phyloP scores from a whole-genome alignment of 2,888 invertebrate species.

The Eupsilia transversa region DNA sequence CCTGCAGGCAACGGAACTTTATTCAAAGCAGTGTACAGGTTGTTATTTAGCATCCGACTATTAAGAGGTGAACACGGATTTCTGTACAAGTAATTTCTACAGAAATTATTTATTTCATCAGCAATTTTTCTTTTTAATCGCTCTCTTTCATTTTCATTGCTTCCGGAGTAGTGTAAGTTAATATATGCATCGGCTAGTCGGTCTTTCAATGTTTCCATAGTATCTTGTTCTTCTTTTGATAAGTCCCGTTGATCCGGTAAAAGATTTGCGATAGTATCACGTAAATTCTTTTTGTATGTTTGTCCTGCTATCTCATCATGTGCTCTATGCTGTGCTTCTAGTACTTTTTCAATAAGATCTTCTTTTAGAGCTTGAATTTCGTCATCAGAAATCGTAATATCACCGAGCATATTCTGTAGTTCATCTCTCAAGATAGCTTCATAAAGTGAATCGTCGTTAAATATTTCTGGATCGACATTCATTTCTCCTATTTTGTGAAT shows the following conservation, averaged over 20 bases:
- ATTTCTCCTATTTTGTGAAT: conserved; percentile 74
- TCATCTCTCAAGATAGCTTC: conserved; percentile 74
- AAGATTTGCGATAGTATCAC: conserved; percentile 73
- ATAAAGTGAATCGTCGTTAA: conserved; percentile 75
- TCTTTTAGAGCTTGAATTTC: conserved; percentile 65
- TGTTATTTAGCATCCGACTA: conserved; percentile 68
- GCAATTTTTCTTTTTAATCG: conserved; percentile 73
- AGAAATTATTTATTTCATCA: conserved; percentile 75
- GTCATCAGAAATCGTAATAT: conserved; percentile 59
- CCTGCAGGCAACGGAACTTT: conserved; percentile 73
- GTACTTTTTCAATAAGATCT: conserved; percentile 68
- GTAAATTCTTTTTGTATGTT: conserved; percentile 75
- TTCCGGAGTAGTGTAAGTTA: conserved; percentile 73
- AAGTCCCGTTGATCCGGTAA: conserved; percentile 67
- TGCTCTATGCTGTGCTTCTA: conserved; percentile 67
- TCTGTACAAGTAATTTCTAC: conserved; percentile 73
- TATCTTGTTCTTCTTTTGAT: conserved; percentile 69
- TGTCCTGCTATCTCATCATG: conserved; percentile 70
- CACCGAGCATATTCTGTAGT: conserved; percentile 69
- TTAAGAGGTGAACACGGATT: conserved; percentile 70
- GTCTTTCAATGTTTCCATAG: conserved; percentile 78
- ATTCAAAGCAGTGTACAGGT: conserved; percentile 74
- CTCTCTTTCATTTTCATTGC: conserved; percentile 64
- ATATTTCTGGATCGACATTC: conserved; percentile 76
- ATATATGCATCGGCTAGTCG: conserved; percentile 80